Evolutionary conservation across 2,113 vertebrate genomes (phyloP).

Genomic region (Larimichthys crocea): DNA sequence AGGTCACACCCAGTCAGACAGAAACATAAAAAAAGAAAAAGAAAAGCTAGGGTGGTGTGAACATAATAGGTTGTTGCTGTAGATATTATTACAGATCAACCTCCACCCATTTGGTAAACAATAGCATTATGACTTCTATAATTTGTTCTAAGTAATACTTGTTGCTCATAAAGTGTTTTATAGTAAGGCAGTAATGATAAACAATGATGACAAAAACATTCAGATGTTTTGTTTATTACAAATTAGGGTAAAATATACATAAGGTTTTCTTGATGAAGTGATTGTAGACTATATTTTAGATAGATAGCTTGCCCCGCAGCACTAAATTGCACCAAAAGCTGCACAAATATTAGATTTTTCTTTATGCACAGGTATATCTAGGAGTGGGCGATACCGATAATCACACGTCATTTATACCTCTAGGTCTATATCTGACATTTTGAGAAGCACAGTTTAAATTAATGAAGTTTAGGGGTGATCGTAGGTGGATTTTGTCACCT

Average conservation of each 20-base stretch:
- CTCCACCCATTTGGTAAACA: slow-evolving; percentile 59
- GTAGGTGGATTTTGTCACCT: background rate
- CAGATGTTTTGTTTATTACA: slow-evolving; percentile 65
- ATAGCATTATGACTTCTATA: background rate
- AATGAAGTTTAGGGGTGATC: background rate
- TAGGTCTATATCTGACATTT: background rate
- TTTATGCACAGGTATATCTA: background rate
- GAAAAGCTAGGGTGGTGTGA: slow-evolving; percentile 18
- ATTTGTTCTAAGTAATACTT: background rate
- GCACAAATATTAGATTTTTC: slow-evolving; percentile 1
- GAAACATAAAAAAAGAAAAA: no score
- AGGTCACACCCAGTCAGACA: slow-evolving; percentile 60
- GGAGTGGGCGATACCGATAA: background rate
- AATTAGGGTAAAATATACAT: slow-evolving; percentile 46
- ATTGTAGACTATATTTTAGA: background rate
- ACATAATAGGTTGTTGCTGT: slow-evolving; percentile 4
- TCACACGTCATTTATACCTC: background rate
- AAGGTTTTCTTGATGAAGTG: background rate
- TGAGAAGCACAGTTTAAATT: background rate
- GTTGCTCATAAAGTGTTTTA: background rate
- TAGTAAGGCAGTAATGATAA: slow-evolving; percentile 7
- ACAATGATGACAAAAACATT: slow-evolving; percentile 37
- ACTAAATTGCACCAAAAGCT: slow-evolving; percentile 34
- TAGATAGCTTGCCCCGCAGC: background rate
- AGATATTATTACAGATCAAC: background rate